Conservation (phyloP, 2,113 vertebrate species). For the Nothobranchius kuhntae region DNA sequence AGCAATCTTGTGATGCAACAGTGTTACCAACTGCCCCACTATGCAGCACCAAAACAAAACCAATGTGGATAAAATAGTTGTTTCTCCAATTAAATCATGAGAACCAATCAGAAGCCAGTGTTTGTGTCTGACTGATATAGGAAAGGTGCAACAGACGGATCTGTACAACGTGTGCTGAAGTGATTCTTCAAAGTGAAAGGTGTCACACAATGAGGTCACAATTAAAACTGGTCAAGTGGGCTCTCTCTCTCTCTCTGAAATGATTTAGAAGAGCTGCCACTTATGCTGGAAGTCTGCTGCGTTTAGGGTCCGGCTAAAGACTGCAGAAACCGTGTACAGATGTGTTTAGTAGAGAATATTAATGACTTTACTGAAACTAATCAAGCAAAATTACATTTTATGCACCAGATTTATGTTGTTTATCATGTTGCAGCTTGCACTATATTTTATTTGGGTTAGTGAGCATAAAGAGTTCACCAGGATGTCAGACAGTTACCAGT, state of each 20-base stretch:
- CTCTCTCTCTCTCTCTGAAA: background rate
- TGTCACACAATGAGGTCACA: background rate
- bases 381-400: too few relatives aligned
- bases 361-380: too few relatives aligned
- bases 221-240: constrained; percentile 15
- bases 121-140: too few relatives aligned
- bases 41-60: constrained; percentile 14
- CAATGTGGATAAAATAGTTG: constrained; percentile 19
- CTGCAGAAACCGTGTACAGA: too few relatives aligned
- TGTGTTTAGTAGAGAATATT: too few relatives aligned
- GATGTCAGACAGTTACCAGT: constrained; percentile 79
- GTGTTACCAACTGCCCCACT: too few relatives aligned
- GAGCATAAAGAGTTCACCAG: background rate
- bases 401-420: too few relatives aligned
- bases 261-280: constrained; percentile 1
- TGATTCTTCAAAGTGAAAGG: constrained; percentile 1
- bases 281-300: background rate
- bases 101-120: too few relatives aligned
- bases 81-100: too few relatives aligned
- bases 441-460: background rate
- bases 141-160: background rate
- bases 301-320: too few relatives aligned
- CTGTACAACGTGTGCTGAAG: background rate
- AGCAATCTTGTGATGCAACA: too few relatives aligned
- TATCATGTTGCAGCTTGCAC: background rate